phyloP scores from a whole-genome alignment of 2,888 invertebrate species.

The Brenthis ino region DNA sequence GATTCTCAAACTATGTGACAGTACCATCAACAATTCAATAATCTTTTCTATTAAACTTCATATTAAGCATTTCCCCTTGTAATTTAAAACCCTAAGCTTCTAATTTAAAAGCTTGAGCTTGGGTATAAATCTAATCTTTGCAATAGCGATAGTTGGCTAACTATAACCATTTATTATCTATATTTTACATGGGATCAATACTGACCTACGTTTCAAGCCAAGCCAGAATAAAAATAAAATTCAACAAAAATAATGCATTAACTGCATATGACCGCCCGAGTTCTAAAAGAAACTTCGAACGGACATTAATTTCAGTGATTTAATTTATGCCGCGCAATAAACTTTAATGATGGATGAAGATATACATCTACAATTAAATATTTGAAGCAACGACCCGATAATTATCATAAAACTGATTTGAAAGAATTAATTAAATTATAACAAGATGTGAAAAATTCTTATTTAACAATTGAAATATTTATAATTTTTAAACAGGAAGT shows the following conservation, averaged over 20 bases:
- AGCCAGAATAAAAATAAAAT: background rate
- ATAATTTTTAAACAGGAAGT: slow-evolving; percentile 30
- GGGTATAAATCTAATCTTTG: too few relatives aligned
- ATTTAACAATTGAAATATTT: slow-evolving; percentile 41
- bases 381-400: slow-evolving; percentile 39
- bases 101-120: too few relatives aligned
- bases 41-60: slow-evolving; percentile 32
- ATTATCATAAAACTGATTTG: slow-evolving; percentile 35
- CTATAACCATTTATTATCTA: too few relatives aligned
- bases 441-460: slow-evolving; percentile 44
- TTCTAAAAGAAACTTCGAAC: slow-evolving; percentile 31
- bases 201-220: slow-evolving; percentile 1
- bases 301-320: slow-evolving; percentile 41
- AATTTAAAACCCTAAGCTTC: too few relatives aligned
- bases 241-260: slow-evolving; percentile 17
- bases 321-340: slow-evolving; percentile 44
- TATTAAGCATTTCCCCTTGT: background rate
- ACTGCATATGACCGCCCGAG: slow-evolving; percentile 24
- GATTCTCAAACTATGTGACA: slow-evolving; percentile 43
- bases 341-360: slow-evolving; percentile 44
- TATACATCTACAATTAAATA: slow-evolving; percentile 43
- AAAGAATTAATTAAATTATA: slow-evolving; percentile 40
- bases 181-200: background rate
- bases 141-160: too few relatives aligned
- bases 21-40: slow-evolving; percentile 25